Conservation (phyloP, 1,140 invertebrate species). For the Galendromus occidentalis region DNA sequence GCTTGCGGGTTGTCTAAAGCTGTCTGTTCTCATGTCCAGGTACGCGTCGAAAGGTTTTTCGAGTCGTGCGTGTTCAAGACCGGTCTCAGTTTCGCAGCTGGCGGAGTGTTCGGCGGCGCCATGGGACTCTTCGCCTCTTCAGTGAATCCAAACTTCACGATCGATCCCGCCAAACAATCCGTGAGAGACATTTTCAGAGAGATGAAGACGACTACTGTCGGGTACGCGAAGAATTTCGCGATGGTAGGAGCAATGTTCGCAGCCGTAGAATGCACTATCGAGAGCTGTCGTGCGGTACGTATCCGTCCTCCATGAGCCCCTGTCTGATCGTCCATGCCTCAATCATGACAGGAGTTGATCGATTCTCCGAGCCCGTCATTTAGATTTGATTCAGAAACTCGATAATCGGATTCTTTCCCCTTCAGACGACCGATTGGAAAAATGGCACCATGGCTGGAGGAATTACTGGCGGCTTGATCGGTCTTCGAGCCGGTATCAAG, state of each 20-base stretch:
- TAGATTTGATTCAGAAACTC: constrained; percentile 12
- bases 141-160: constrained; percentile 61
- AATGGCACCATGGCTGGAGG: constrained; percentile 86
- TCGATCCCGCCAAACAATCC: constrained; percentile 56
- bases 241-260: constrained; percentile 79
- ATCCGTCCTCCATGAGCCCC: too few species aligned
- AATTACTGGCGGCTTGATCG: constrained; percentile 81
- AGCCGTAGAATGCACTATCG: constrained; percentile 73
- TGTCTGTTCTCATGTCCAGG: background rate
- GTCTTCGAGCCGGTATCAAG: constrained; percentile 78
- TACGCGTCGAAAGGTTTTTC: constrained; percentile 48
- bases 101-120: constrained; percentile 74
- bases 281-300: constrained; percentile 41
- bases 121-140: constrained; percentile 88
- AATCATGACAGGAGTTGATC: background rate
- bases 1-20: background rate
- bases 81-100: constrained; percentile 63
- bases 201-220: constrained; percentile 69
- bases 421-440: constrained; percentile 71
- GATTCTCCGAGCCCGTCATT: constrained; percentile 8
- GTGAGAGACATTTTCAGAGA: constrained; percentile 63
- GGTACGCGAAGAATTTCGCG: constrained; percentile 95
- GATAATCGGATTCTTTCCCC: constrained; percentile 8
- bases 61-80: constrained; percentile 86
- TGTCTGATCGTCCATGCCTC: background rate